These are phyloP conservation scores for Arrhamphus sclerolepis DNA, from an alignment of 2,797 vertebrate genomes.

Conservation along the genomic window DNA sequence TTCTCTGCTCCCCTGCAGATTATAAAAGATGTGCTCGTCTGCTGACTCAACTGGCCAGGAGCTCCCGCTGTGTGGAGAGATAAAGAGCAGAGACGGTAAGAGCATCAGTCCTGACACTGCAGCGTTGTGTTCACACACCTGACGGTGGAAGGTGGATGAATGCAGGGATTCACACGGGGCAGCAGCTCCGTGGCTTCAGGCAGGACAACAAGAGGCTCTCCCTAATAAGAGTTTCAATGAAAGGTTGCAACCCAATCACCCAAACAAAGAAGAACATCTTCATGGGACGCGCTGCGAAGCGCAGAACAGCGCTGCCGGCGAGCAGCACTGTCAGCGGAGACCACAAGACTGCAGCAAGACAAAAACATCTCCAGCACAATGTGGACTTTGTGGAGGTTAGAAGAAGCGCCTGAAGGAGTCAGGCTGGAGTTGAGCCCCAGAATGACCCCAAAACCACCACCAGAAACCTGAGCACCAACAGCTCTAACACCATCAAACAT, in stretches of 20 bases:
- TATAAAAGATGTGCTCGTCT: conserved; percentile 93
- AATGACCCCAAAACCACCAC: too few relatives aligned
- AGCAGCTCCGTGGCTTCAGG: too few relatives aligned
- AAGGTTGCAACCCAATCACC: background rate
- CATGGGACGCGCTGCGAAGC: conserved; percentile 11
- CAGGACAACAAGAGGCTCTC: too few relatives aligned
- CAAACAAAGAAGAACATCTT: background rate
- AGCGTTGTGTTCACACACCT: too few relatives aligned
- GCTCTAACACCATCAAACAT: too few relatives aligned
- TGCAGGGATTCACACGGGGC: too few relatives aligned
- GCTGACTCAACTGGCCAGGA: conserved; percentile 90
- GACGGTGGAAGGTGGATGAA: too few relatives aligned
- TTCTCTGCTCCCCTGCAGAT: conserved; percentile 74
- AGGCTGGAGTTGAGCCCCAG: background rate
- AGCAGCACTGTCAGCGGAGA: too few relatives aligned
- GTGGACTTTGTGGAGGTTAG: conserved; percentile 4
- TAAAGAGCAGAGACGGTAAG: conserved; percentile 65
- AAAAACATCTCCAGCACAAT: conserved; percentile 13
- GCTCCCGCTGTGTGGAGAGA: conserved; percentile 87
- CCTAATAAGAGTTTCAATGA: too few relatives aligned
- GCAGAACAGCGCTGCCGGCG: conserved; percentile 2
- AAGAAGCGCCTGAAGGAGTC: background rate
- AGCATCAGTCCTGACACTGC: background rate
- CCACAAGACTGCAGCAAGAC: conserved; percentile 30
- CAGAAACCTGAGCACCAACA: too few relatives aligned